Percentiles rank a stretch among this genome's conserved stretches.
These are phyloP conservation scores for Ridgeia piscesae DNA, from an alignment of 1,140 invertebrate genomes.

Conservation along the genomic window DNA sequence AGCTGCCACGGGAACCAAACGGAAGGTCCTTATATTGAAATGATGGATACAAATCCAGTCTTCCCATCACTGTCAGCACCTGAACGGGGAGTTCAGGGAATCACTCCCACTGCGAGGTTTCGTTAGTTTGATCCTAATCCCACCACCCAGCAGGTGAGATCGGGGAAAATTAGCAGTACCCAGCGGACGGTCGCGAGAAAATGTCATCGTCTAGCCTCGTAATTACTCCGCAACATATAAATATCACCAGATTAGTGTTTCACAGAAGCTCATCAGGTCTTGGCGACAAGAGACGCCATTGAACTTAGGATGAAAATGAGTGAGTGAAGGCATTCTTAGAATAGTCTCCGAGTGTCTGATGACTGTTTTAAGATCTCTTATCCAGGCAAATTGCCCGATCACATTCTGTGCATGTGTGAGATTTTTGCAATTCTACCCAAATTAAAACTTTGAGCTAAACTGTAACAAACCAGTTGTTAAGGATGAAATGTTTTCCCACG, in stretches of 20 bases:
- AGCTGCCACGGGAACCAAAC: not conserved
- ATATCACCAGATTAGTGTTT: not conserved
- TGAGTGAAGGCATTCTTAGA: not conserved
- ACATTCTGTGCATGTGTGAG: too few species aligned
- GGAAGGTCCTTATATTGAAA: not conserved
- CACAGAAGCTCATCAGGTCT: not conserved
- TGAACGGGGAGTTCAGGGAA: not conserved
- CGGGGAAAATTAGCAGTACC: not conserved
- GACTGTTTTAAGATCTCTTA: not conserved
- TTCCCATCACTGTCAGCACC: not conserved
- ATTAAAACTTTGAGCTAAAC: too few species aligned
- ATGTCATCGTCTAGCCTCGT: not conserved
- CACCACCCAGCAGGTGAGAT: not conserved
- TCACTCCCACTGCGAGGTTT: not conserved
- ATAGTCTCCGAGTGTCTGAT: not conserved
- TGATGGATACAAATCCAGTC: not conserved
- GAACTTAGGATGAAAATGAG: not conserved
- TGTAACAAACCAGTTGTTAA: too few species aligned
- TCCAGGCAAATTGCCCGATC: not conserved
- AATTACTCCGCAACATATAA: not conserved
- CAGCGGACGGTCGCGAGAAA: not conserved
- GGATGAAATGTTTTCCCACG: too few species aligned
- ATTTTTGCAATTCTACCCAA: too few species aligned
- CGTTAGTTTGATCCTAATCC: not conserved
- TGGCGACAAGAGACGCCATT: not conserved